A percentile compares a stretch with the other conserved stretches of the same genome.
These are phyloP conservation scores for Nycteola revayana DNA, from an alignment of 2,888 invertebrate genomes.

Conservation along the genomic window DNA sequence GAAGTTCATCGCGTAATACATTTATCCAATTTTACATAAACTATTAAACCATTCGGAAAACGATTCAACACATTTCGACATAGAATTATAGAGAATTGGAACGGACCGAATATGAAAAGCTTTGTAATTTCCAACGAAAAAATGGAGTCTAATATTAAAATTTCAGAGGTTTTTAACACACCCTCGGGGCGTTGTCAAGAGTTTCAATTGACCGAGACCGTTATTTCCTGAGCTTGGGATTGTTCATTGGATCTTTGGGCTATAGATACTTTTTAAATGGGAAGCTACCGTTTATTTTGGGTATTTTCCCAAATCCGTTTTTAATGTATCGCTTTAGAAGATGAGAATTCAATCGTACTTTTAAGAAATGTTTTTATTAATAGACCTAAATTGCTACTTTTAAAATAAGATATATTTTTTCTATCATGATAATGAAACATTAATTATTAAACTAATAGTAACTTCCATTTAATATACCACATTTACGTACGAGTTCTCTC, in stretches of 20 bases:
- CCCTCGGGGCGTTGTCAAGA: slow-evolving; percentile 32
- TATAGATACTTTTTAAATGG: slow-evolving; percentile 33
- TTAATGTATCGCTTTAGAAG: slow-evolving; percentile 13
- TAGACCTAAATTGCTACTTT: too few relatives aligned
- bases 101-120: slow-evolving; percentile 20
- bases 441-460: too few relatives aligned
- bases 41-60: too few relatives aligned
- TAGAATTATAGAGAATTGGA: slow-evolving; percentile 25
- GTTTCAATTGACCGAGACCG: slow-evolving; percentile 31
- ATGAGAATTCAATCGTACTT: too few relatives aligned
- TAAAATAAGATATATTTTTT: too few relatives aligned
- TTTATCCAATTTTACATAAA: too few relatives aligned
- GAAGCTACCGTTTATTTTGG: slow-evolving; percentile 29
- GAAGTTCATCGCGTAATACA: too few relatives aligned
- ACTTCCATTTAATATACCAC: too few relatives aligned
- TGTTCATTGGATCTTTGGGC: slow-evolving; percentile 29
- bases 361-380: too few relatives aligned
- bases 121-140: slow-evolving; percentile 24
- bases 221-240: slow-evolving; percentile 30
- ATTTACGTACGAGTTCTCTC: too few relatives aligned
- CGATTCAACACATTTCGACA: slow-evolving; percentile 7
- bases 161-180: slow-evolving; percentile 33
- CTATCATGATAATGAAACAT: too few relatives aligned
- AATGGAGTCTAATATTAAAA: slow-evolving; percentile 39
- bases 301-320: slow-evolving; percentile 21